Conservation (phyloP, 2,113 vertebrate species). For the Megalops atlanticus region DNA sequence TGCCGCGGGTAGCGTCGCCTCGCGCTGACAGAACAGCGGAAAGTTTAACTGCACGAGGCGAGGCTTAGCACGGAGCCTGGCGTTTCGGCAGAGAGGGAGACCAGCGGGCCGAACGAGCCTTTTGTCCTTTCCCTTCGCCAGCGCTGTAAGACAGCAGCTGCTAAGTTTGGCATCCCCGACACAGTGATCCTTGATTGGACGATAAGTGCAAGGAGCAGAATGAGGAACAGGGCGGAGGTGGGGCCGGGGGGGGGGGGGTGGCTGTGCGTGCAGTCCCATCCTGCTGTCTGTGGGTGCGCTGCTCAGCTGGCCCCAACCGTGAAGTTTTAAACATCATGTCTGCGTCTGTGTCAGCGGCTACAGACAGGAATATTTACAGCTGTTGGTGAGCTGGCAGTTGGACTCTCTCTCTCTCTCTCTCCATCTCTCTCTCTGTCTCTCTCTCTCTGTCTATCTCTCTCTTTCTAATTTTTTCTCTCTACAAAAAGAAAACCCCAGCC, state of each 20-base stretch:
- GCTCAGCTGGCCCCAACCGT: neutral
- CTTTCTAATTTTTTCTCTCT: neutral
- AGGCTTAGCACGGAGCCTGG: neutral
- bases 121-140: neutral
- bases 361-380: neutral
- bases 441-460: neutral
- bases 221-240: no score
- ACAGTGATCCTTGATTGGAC: neutral
- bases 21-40: neutral
- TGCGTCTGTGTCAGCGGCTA: neutral
- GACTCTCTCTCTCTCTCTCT: neutral
- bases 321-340: conserved; percentile 1
- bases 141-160: no score
- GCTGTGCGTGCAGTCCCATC: neutral
- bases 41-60: neutral
- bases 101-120: no score
- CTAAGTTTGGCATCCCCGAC: neutral
- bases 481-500: neutral
- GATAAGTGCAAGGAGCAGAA: no score
- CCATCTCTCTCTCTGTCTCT: neutral
- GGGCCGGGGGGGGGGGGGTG: neutral
- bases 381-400: neutral
- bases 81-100: no score
- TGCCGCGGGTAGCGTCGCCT: neutral
- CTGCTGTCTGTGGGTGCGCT: neutral